Evolutionary conservation across 2,888 invertebrate species (phyloP), one percentile per base, ranked within the genome.

Genomic region (Aethes cnicana): DNA sequence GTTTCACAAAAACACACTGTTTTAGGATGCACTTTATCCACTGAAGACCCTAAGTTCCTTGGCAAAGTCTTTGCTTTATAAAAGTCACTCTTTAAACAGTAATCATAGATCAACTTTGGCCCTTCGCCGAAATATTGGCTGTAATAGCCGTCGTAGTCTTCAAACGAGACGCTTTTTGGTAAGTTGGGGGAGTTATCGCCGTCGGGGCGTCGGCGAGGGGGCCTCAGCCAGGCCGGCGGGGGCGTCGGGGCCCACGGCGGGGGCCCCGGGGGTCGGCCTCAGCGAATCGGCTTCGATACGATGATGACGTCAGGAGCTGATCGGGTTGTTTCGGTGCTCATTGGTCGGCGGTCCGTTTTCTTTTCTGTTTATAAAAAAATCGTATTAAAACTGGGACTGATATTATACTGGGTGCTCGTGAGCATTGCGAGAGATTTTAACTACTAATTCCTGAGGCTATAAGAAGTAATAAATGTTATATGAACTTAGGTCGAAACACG

Each of bases 281-380:
- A 89, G 89, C 88, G 86, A 89, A 88, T 78, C 84, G 87, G 88
- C 54, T 89, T 88, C 55, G 89, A 88, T 11, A 89, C 89, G 9
- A 96, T 96, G 74, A 97, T 96, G 68, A 97, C 96, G 81, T 97
- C 97, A 39, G 96, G 96, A 1, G 96, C 96, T 49, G 96, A 96
- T 70, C 96, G 95, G 53, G 96, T 95, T 49, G 96, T 96, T 74
- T 96, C 94, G 53, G 93, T 93, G 82, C 95, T 95, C 83, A 94
- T 95, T 35, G 95, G 94, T 41, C 94, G 87, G 30, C 92, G 88
- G 35, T 88, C 87, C 0, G 72, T 64, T 64, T 86, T 88, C 76
- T 88, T 89, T 66, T 77, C 89, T 89, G 84, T 43, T 41, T 25
- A 9, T 9, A 4, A 16, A 14, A 25, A 17, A 7, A 8, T 3